phyloP scores from a whole-genome alignment of 2,888 invertebrate genomes.

The Zaprionus bogoriensis region DNA sequence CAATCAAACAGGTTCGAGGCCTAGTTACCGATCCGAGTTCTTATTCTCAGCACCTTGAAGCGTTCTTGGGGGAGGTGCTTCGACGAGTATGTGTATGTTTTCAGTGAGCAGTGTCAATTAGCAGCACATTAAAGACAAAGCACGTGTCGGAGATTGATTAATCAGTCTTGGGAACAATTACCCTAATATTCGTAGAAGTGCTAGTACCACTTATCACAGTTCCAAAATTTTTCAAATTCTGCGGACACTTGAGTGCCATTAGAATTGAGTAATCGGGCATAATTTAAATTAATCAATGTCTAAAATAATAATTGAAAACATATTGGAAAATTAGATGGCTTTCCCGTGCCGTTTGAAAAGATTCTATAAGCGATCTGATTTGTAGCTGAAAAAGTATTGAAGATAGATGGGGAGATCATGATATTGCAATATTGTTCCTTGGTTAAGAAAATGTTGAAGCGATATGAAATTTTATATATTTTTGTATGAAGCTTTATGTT shows the following conservation, averaged over 20 bases:
- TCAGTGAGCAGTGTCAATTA: constrained; percentile 45
- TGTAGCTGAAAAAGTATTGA: neutral
- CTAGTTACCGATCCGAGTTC: constrained; percentile 18
- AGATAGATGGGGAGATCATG: neutral
- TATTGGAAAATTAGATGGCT: neutral
- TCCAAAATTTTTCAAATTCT: constrained; percentile 17
- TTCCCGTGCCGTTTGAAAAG: neutral
- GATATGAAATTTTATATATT: no score
- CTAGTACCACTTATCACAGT: constrained; percentile 20
- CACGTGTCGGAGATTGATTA: constrained; percentile 15
- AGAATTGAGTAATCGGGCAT: constrained; percentile 42
- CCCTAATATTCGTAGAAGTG: neutral
- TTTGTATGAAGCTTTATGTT: no score
- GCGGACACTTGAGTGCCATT: constrained; percentile 53
- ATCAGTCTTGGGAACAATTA: constrained; percentile 29
- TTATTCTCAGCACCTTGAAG: constrained; percentile 14
- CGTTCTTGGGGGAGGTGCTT: neutral
- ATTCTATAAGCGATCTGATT: neutral
- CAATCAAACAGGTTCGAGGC: constrained; percentile 47
- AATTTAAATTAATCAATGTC: constrained; percentile 43
- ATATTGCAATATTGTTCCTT: neutral
- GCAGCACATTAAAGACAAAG: constrained; percentile 27
- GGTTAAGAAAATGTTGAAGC: no score
- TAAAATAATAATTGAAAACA: constrained; percentile 10
- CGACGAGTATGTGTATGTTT: no score